Conservation (phyloP, 1,140 invertebrate species). For the Brachionus plicatilis region DNA sequence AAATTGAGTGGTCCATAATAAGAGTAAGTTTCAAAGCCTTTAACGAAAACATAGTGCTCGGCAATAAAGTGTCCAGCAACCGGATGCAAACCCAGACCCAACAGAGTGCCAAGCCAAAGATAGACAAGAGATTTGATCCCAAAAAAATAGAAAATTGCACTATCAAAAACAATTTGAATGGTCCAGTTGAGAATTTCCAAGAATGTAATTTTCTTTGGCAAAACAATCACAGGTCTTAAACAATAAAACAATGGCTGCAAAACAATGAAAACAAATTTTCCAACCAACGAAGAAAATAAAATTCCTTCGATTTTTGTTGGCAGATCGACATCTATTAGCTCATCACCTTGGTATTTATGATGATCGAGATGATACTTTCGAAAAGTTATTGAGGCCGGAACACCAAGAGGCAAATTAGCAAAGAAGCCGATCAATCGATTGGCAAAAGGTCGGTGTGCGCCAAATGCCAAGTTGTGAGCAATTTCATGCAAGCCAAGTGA, state of each 20-base stretch:
- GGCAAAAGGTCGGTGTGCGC: constrained; percentile 72
- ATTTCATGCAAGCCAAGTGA: constrained; percentile 97
- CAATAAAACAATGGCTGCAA: constrained; percentile 94
- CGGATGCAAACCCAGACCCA: constrained; percentile 94
- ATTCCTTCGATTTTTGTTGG: constrained; percentile 85
- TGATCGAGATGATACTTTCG: constrained; percentile 98
- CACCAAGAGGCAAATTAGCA: constrained; percentile 86
- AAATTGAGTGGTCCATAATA: constrained; percentile 96
- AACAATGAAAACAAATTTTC: constrained; percentile 88
- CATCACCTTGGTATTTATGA: constrained; percentile 93
- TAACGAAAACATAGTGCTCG: constrained; percentile 97
- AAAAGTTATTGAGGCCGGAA: constrained; percentile 92
- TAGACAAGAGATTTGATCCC: constrained; percentile 75
- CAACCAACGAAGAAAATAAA: constrained; percentile 82
- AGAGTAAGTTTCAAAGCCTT: constrained; percentile 95
- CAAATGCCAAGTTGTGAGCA: constrained; percentile 92
- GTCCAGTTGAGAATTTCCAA: constrained; percentile 76
- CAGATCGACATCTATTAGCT: constrained; percentile 87
- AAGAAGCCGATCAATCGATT: constrained; percentile 86
- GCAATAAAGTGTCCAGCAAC: constrained; percentile 97
- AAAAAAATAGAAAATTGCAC: constrained; percentile 69
- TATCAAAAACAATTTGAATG: constrained; percentile 80
- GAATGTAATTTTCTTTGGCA: constrained; percentile 74
- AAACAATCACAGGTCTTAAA: constrained; percentile 79
- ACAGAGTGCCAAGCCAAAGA: constrained; percentile 73